Evolutionary conservation across 2,113 vertebrate species (phyloP), one percentile per base, ranked within the genome.

Genomic region (Stomatorhinus ivindoensis): DNA sequence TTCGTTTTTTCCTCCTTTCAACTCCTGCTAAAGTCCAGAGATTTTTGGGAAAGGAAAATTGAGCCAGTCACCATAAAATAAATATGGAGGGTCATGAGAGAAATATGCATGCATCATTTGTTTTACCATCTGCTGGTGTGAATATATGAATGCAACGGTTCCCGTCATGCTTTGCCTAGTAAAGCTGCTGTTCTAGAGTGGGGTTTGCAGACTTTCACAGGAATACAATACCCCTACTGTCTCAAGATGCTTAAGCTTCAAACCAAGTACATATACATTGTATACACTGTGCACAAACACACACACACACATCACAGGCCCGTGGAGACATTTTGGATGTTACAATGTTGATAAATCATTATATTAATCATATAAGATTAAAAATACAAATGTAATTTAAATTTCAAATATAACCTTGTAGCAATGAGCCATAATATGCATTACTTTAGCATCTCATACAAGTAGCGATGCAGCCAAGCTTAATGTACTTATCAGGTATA

Each of bases 21-120:
- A 89, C 15, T 19, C n/a, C 24, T 48, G 4, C 7, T n/a, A 50
- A 84, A 27, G 93, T 93, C 94, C 93, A 93, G 93, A 91, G 94
- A 93, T 92, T 94, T 92, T 93, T 94, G 93, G 92, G 93, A 93
- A 92, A 93, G 94, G 93, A 92, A 93, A 94, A 91, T 94, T 92
- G 93, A 94, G 95, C 94, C 94, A 95, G 94, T 93, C 94, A 94
- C 94, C 94, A 94, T 95, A 95, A 96, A 96, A 96, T 96, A 96
- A 96, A 96, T 96, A 96, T 95, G 95, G 95, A 95, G 93, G 94
- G 94, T 94, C 93, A 95, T 95, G 95, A 95, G 94, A 93, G 93
- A 94, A 94, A 95, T 93, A 94, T 95, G 95, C 92, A 92, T 93
- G 93, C 94, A 96, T 96, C 95, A 96, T 96, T 95, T 96, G 95